Conservation (phyloP, 2,113 vertebrate species). For the Bos indicus region DNA sequence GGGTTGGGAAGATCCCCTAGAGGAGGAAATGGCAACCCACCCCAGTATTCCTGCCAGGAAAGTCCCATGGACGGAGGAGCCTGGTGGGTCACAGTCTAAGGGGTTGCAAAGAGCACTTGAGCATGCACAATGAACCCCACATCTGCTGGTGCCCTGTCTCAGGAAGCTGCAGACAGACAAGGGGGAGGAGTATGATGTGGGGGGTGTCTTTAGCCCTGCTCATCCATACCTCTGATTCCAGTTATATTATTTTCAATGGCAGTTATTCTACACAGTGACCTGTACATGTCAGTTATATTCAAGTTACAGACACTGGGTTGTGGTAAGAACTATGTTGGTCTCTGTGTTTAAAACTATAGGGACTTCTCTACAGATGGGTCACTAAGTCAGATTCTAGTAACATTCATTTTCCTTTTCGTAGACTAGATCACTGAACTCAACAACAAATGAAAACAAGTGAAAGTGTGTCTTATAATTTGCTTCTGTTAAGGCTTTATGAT, state of each 20-base stretch:
- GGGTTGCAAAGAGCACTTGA: no score
- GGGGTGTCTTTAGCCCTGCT: neutral
- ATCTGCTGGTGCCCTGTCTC: neutral
- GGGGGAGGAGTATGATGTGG: neutral
- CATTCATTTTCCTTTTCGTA: neutral
- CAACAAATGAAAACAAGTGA: neutral
- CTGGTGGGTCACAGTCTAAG: no score
- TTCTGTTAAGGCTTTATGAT: constrained; percentile 23
- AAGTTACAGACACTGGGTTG: neutral
- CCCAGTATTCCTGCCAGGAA: no score
- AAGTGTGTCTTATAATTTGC: neutral
- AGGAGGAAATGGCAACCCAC: no score
- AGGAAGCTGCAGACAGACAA: neutral
- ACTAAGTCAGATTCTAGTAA: neutral
- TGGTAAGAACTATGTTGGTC: neutral
- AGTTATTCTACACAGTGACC: neutral
- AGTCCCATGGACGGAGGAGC: no score
- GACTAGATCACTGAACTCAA: neutral
- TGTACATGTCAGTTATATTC: neutral
- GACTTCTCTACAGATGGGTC: neutral
- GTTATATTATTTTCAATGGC: neutral
- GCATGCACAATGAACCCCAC: no score
- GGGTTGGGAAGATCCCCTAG: no score
- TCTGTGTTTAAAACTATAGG: neutral
- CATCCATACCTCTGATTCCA: neutral